Evolutionary conservation across 2,113 vertebrate genomes (phyloP), one percentile per base, ranked within the genome.

Genomic region (Neolamprologus hecqui): DNA sequence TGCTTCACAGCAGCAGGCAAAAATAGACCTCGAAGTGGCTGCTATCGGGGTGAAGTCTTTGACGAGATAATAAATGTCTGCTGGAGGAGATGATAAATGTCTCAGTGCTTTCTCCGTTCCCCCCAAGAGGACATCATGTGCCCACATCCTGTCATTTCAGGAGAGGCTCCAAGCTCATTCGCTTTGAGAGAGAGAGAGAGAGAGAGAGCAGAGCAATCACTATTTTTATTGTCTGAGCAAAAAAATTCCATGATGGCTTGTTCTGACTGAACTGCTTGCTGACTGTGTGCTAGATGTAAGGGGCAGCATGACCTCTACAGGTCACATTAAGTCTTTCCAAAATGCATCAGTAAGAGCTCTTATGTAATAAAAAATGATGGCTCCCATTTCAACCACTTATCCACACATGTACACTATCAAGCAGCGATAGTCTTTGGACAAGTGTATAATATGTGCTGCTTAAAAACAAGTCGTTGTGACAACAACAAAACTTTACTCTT

Each of bases 21-120:
- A 84, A 89, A 84, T 58, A 81, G 81, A 84, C 8, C 55, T 68
- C 10, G 7, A 26, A 70, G 47, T 21, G 63, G 40, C 75, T 63
- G 60, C 65, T 49, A 17, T 49, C 26, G 21, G 47, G 79, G 83
- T 77, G 42, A 77, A 77, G 70, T 31, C 82, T 70, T n/a, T 85
- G 87, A 87, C 35, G 13, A 51, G 79, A 87, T 85, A 85, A 86
- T 91, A 79, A 88, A 86, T 65, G 89, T 88, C 84, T 85, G 89
- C 79, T 21, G 89, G 83, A 73, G 49, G 51, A 73, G 81, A 77
- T 86, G 73, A 88, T 84, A 68, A 82, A 89, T 80, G 70, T 80
- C 81, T 73, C 86, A 3, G 26, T 3, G 10, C 51, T 84, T 53
- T 84, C 42, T 79, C 47, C 26, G 6, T 82, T 84, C 17, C 21